Base-by-base conservation (phyloP, 2,797 vertebrate genomes). In the Parauchenoglanis punctatus region DNA sequence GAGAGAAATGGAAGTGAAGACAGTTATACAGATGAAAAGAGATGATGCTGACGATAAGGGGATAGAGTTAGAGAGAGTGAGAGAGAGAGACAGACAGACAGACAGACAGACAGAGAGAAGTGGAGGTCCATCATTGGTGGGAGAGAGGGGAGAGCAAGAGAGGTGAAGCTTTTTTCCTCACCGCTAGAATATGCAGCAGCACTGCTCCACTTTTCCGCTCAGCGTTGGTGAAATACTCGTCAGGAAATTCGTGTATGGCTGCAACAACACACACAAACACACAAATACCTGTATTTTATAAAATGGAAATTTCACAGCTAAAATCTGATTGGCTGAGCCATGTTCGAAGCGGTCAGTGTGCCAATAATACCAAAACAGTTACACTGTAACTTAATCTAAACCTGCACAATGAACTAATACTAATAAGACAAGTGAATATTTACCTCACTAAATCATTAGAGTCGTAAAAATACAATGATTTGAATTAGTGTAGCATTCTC, bases 171-270 rank as follows among this genome's bases (percentile, higher is more conserved):
- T 46, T 44, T 20, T n/a, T 58, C 63, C 97, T 97, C 96, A 99
- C 98, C 86, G 97, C 97, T 75, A 93, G 67, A 40, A 99, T 97
- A 89, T 99, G 98, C 92, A 99, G 96, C 85, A 97, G 90, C 90
- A 99, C 4, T 15, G 96, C 97, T 84, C 98, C 98, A 11, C 93
- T 95, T 92, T 96, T 97, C 2, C 98, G 93, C 88, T 99, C 97
- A 2, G 93, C 86, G 80, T 96, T 97, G 93, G 95, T 96, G 94
- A 99, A 99, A 91, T 97, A 0, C 95, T 99, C 98, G 7, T 96
- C 83, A 10, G 98, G 98, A 95, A 99, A 99, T 93, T 99, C 98
- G 28, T 95, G 96, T 94, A 99, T 96, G 0, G 97, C 98, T 99
- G 96, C 89, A 95, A 95, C 91, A 87, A 65, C 61, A 65, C 61